Evolutionary conservation across 1,140 invertebrate species (phyloP), one percentile per base, ranked within the genome.

Genomic region (Cryptotermes secundus): DNA sequence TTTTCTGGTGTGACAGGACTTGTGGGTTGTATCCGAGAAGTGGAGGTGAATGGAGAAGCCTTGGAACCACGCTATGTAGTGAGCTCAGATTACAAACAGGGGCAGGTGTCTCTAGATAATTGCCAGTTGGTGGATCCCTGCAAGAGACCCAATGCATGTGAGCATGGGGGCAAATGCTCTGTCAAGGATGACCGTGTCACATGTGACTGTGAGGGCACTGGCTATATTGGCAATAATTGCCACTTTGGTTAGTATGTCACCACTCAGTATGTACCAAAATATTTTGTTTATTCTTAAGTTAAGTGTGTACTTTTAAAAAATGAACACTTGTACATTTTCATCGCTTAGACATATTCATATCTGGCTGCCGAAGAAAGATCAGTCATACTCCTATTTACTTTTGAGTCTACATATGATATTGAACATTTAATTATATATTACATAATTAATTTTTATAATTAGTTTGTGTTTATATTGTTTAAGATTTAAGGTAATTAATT

Each of bases 91-190:
- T 90, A 95, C 87, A 93, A 95, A 7, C 94, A 96, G 9, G 96
- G 96, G 24, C 96, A 97, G 90, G 95, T 98, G 1, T 96, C 96
- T 0, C 91, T 98, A 82, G 97, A 99, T 87, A 96, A 98, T 87
- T 98, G 97, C 89, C 93, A 95, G 86, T 95, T 98, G 86, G 94
- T 97, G 0, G 96, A 98, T 90, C 96, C 97, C 0, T 99, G 97
- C 87, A 94, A 94, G 79, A 90, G 95, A 84, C 96, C 96, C 1
- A 96, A 97, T 86, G 96, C 96, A 72, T 99, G 97, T 88, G 96
- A 98, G 88, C 97, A 99, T 88, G 96, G 94, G 4, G 97, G 96
- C 1, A 94, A 95, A 87, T 99, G 97, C 89, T 95, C 95, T 22
- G 96, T 98, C 0, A 94, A 96, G 87, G 96, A 97, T 89, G 96